Base-by-base conservation (phyloP, 2,888 invertebrate genomes). In the Nymphalis c-album region DNA sequence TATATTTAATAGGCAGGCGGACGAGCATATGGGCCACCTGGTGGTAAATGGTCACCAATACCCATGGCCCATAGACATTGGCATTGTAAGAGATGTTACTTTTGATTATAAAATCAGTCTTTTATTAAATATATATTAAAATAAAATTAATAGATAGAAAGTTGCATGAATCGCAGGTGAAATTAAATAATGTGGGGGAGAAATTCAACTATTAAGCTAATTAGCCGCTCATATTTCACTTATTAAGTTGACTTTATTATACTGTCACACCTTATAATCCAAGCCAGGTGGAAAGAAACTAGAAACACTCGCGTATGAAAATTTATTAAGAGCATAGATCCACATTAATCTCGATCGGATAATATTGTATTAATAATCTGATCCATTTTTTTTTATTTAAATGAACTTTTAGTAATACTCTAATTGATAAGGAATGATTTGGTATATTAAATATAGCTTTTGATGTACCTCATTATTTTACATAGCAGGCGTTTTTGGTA, bases 221-320 rank as follows among this genome's bases (percentile, higher is more conserved):
- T 72, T 63, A 71, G 66, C 51, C 68, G 67, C 69, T 59, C 66
- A 68, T 68, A 65, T 73, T 68, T 65, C 64, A 63, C 67, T 69
- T 67, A 70, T 70, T 70, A 70, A 68, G 63, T 57, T 63, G 63
- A 64, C 64, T 57, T 67, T 64, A 67, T 71, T 65, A 62, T 57
- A 57, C 50, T 61, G 61, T 59, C 65, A 62, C 67, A 71, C 62
- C 62, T 60, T 67, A 58, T 66, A 63, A 66, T 67, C 58, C 53
- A 58, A 58, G 60, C 55, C 57, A 63, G 63, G 66, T 63, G 31
- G 31, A 26, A n/a, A 26, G 26, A 55, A 57, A 18, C 57, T 18
- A 18, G 40, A 40, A 18, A 18, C 57, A 57, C 40, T 31, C 60
- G 60, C 55, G 55, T 45, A 65, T 26, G 48, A 60, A 22, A 31